Evolutionary conservation across 2,888 invertebrate species (phyloP).

Genomic region (Heliconius sara): DNA sequence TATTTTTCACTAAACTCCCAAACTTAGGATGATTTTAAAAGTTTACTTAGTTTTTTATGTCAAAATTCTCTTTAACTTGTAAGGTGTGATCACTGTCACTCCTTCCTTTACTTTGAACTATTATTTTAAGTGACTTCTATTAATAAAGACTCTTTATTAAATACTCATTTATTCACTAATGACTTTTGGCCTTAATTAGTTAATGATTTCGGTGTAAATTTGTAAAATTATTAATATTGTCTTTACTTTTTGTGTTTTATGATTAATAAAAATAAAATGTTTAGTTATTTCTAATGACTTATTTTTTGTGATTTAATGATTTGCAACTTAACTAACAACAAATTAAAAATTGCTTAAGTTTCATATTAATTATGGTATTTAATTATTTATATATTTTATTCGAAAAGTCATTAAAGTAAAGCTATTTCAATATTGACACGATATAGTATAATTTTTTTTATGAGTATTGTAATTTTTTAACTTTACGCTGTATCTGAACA

Average conservation of each 20-base stretch:
- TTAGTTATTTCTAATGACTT: background rate
- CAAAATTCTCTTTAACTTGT: background rate
- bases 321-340: background rate
- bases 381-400: too few species aligned
- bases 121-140: background rate
- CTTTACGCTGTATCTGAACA: background rate
- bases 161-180: background rate
- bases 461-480: background rate
- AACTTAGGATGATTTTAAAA: background rate
- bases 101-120: background rate
- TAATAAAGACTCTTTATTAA: background rate
- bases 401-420: too few species aligned
- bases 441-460: background rate
- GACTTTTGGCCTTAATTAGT: background rate
- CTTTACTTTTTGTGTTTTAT: background rate
- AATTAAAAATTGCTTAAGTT: too few species aligned
- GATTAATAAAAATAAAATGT: background rate
- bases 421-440: background rate
- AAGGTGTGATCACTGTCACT: slow-evolving; percentile 3
- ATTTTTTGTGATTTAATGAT: background rate
- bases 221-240: background rate
- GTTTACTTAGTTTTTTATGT: background rate
- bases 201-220: background rate
- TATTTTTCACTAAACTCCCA: background rate
- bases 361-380: too few species aligned